Evolutionary conservation across 2,888 invertebrate species (phyloP), one percentile per base, ranked within the genome.

Genomic region (Xestia sexstrigata): DNA sequence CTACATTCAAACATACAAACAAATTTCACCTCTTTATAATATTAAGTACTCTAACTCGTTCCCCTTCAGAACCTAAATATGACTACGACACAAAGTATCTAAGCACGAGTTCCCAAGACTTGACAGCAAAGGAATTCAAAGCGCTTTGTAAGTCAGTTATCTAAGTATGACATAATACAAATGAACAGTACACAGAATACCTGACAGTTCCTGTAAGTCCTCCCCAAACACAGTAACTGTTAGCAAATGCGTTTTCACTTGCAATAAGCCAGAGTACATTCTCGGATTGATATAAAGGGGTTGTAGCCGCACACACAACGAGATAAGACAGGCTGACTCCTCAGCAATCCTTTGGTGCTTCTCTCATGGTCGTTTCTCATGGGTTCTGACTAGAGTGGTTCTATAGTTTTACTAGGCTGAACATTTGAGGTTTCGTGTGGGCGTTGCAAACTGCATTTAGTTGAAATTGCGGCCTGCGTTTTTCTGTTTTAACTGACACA

Each of bases 241-340:
- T 77, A 63, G 65, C 49, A 76, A 81, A 79, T 78, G 26, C n/a
- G 15, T 74, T 80, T 70, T 76, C 60, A 74, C 73, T 76, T 74
- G 87, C 74, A 82, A 70, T 55, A 81, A 82, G 69, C 74, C 63
- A 26, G 35, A 71, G 39, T 42, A 72, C 39, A 76, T 78, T 80
- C 66, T 62, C n/a, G 63, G 55, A 78, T 70, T 76, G 15, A 67
- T 75, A 71, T 79, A 82, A 74, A 80, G 70, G 58, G 58, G 23
- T 39, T 68, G 39, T 76, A 68, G 63, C 47, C 65, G 42, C 70
- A 47, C 66, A 68, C 67, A 66, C 69, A 79, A 82, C 63, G 49
- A 68, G 73, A 77, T 76, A 74, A 70, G 74, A 76, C 69, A 30
- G 52, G 9, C 4, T 35, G 65, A 35, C 74, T 78, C 69, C 55